A percentile compares a stretch with the other conserved stretches of the same genome.
These are phyloP conservation scores for Hafferia zeledoni DNA, from an alignment of 2,797 vertebrate genomes.

Conservation along the genomic window DNA sequence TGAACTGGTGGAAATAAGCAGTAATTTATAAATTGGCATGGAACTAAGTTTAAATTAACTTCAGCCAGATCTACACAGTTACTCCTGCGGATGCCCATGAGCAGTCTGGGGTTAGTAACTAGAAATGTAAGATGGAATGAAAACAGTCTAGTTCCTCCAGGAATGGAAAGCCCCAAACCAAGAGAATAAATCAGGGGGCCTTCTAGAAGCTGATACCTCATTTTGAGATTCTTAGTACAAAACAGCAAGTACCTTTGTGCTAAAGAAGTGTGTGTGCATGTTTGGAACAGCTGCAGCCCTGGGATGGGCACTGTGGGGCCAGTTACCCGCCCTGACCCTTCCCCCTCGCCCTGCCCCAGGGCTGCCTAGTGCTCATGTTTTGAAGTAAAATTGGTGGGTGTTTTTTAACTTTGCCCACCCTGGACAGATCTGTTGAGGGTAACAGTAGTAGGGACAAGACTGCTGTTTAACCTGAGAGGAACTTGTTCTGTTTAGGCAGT, in stretches of 20 bases:
- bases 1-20: neutral
- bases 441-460: neutral
- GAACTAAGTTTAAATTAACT: neutral
- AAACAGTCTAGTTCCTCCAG: neutral
- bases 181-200: neutral
- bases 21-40: neutral
- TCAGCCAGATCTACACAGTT: accelerated
- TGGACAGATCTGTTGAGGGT: neutral
- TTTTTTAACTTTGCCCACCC: neutral
- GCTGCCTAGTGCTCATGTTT: neutral
- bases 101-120: neutral
- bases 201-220: neutral
- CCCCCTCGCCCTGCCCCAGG: neutral
- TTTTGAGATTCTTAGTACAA: neutral
- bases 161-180: neutral
- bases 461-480: neutral
- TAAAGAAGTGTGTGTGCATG: too few species aligned
- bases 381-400: neutral
- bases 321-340: too few species aligned
- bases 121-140: neutral
- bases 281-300: neutral
- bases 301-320: neutral
- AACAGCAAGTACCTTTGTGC: neutral
- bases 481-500: accelerated
- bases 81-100: neutral